A percentile compares a stretch with the other conserved stretches of the same genome.
Conservation (phyloP, 2,888 invertebrate species). For the Alcis repandata region DNA sequence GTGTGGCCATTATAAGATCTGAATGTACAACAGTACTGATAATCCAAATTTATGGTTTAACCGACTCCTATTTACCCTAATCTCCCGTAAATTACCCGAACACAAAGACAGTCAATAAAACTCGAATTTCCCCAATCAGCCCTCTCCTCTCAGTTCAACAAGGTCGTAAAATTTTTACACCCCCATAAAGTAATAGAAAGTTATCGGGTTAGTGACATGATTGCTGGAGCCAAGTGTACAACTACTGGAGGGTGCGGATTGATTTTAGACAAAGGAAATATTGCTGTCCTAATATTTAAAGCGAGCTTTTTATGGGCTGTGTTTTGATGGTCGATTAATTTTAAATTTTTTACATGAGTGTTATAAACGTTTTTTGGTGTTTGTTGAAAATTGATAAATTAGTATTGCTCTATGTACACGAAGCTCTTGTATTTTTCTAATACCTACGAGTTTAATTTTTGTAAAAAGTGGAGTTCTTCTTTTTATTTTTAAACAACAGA, state of each 20-base stretch:
- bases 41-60: constrained; percentile 12
- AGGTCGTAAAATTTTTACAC: constrained; percentile 52
- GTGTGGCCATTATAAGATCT: background rate
- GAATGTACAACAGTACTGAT: background rate
- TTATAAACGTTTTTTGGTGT: too few relatives aligned
- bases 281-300: constrained; percentile 36
- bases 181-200: constrained; percentile 48
- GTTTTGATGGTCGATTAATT: background rate
- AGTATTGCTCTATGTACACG: too few relatives aligned
- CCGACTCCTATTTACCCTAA: constrained; percentile 18
- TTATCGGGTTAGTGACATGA: constrained; percentile 43
- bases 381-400: too few relatives aligned
- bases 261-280: constrained; percentile 34
- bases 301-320: constrained; percentile 6
- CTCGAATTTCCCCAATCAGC: constrained; percentile 17
- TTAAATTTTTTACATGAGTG: too few relatives aligned
- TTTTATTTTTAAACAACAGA: too few relatives aligned
- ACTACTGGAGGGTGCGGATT: constrained; percentile 32
- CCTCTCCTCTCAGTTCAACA: constrained; percentile 38
- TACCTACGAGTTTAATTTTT: too few relatives aligned
- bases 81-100: constrained; percentile 28
- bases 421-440: too few relatives aligned
- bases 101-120: constrained; percentile 37
- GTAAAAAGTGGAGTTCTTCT: too few relatives aligned
- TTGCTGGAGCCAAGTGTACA: constrained; percentile 34